Percentiles rank a stretch among this genome's conserved stretches.
Conservation (phyloP, 2,113 vertebrate genomes). For the Astur gentilis region DNA sequence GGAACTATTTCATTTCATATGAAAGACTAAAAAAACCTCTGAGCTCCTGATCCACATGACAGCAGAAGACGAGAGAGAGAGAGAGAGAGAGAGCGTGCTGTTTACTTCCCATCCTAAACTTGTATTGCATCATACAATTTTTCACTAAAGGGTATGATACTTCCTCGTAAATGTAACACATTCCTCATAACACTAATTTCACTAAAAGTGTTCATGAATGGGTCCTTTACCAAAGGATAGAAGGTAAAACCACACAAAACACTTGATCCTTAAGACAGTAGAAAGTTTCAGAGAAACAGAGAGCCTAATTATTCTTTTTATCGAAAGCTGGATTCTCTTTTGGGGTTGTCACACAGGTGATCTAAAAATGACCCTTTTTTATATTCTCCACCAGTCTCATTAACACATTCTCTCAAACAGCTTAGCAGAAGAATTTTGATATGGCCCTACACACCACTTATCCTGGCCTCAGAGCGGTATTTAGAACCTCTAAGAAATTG, state of each 20-base stretch:
- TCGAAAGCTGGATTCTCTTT: neutral
- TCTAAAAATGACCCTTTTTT: neutral
- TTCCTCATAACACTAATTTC: neutral
- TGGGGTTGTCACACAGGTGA: neutral
- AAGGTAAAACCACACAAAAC: neutral
- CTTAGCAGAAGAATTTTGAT: neutral
- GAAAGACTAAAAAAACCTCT: neutral
- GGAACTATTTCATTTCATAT: neutral
- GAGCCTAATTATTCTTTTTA: neutral
- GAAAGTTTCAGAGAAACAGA: neutral
- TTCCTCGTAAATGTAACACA: neutral
- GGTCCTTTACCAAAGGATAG: neutral
- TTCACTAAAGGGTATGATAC: neutral
- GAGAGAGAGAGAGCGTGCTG: neutral
- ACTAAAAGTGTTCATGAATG: neutral
- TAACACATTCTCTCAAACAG: neutral
- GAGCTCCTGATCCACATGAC: neutral
- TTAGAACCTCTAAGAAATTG: neutral
- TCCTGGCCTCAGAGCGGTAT: neutral
- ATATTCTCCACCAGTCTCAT: neutral
- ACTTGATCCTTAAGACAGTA: neutral
- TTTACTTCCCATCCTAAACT: neutral
- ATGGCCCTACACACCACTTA: neutral
- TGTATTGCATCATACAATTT: neutral
- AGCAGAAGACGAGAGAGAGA: neutral